phyloP scores from a whole-genome alignment of 2,797 vertebrate species.

The Cynodonichthys magdalenae region DNA sequence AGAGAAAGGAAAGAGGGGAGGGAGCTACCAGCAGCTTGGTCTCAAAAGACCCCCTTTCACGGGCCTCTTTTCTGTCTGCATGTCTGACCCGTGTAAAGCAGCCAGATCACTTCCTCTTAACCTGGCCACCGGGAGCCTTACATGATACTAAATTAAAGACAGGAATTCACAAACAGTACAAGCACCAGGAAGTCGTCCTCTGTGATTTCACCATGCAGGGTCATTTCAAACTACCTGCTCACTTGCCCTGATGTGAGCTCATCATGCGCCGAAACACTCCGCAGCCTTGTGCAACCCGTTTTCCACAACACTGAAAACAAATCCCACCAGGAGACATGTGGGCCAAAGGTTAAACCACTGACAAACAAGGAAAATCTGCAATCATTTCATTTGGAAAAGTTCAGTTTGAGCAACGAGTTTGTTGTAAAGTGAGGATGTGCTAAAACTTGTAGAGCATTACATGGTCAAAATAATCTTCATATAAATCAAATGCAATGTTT shows the following conservation, averaged over 20 bases:
- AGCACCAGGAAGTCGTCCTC: background rate
- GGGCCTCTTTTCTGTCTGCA: constrained; percentile 65
- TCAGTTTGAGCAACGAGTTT: background rate
- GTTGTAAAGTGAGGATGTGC: background rate
- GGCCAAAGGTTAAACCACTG: constrained; percentile 39
- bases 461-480: background rate
- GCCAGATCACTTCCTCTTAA: constrained; percentile 60
- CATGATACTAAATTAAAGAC: background rate
- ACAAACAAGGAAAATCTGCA: constrained; percentile 21
- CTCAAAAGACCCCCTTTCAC: constrained; percentile 59
- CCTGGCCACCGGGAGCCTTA: constrained; percentile 25
- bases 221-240: constrained; percentile 12
- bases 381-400: background rate
- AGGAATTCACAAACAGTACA: background rate
- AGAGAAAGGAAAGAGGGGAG: constrained; percentile 24
- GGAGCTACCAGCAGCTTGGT: constrained; percentile 42
- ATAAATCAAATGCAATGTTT: too few species aligned
- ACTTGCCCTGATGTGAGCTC: background rate
- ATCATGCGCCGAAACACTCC: constrained; percentile 6
- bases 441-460: background rate
- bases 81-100: constrained; percentile 65
- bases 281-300: constrained; percentile 34
- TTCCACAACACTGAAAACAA: constrained; percentile 20
- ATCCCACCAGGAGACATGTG: constrained; percentile 24
- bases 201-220: background rate